phyloP scores from a whole-genome alignment of 2,113 vertebrate genomes.

The Tringa solitaria region DNA sequence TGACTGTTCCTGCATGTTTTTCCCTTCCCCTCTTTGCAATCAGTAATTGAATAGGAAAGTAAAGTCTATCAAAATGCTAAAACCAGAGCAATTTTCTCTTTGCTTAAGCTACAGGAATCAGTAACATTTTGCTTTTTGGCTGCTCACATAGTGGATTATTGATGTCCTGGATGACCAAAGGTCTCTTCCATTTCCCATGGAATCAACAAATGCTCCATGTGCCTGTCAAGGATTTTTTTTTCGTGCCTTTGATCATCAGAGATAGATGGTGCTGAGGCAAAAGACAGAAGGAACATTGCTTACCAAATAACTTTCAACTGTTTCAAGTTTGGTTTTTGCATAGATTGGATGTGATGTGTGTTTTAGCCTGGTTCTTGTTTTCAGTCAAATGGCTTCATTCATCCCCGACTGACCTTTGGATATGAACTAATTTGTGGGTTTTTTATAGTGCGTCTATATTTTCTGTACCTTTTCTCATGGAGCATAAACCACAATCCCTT shows the following conservation, averaged over 20 bases:
- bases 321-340: not conserved
- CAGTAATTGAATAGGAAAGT: not conserved
- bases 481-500: not conserved
- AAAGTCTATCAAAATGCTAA: not conserved
- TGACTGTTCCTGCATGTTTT: not conserved
- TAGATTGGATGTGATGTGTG: not conserved
- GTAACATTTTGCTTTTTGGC: not conserved
- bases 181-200: not conserved
- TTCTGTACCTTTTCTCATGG: not conserved
- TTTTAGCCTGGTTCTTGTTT: not conserved
- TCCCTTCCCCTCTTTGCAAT: not conserved
- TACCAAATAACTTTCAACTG: not conserved
- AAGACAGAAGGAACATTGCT: not conserved
- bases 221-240: not conserved
- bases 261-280: not conserved
- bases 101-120: not conserved
- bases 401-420: not conserved
- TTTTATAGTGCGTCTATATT: not conserved
- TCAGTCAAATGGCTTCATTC: not conserved
- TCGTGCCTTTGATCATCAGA: not conserved
- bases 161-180: not conserved
- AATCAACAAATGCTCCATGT: not conserved
- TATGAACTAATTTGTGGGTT: not conserved
- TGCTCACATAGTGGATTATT: not conserved
- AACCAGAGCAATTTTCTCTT: not conserved